Conservation (phyloP, 2,888 invertebrate genomes). For the Amphipoea oculea region DNA sequence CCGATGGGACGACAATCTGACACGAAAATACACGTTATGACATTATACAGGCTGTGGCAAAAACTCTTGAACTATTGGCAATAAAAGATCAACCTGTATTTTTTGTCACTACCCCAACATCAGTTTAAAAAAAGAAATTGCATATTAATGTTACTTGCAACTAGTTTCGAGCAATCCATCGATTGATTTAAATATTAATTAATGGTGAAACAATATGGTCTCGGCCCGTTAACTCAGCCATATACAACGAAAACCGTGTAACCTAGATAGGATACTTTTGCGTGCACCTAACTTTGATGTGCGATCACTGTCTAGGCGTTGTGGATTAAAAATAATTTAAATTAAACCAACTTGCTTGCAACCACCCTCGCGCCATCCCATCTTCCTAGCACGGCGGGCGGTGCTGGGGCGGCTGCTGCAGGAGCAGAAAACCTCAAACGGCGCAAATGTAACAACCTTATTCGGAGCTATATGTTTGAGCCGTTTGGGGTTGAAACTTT, state of each 20-base stretch:
- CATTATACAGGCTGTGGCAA: background rate
- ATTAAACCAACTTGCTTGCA: too few species aligned
- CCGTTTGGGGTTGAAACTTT: too few species aligned
- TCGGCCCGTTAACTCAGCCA: constrained; percentile 43
- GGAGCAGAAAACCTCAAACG: too few species aligned
- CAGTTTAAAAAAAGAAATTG: background rate
- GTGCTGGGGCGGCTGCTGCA: too few species aligned
- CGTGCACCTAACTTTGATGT: constrained; percentile 8
- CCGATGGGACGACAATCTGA: too few species aligned
- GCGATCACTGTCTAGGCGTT: background rate
- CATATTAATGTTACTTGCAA: background rate
- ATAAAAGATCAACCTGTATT: background rate
- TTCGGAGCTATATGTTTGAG: too few species aligned
- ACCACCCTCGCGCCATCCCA: too few species aligned
- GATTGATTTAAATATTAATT: constrained; percentile 42
- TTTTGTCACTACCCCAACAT: background rate
- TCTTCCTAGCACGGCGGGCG: too few species aligned
- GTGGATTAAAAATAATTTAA: background rate
- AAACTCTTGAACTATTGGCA: too few species aligned
- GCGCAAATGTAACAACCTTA: too few species aligned
- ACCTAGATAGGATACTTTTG: constrained; percentile 34
- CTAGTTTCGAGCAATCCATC: constrained; percentile 4
- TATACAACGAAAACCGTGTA: constrained; percentile 25
- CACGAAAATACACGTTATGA: too few species aligned
- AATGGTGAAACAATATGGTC: constrained; percentile 30